These are phyloP conservation scores for Phoebastria nigripes DNA, from an alignment of 2,797 vertebrate species.

Conservation along the genomic window DNA sequence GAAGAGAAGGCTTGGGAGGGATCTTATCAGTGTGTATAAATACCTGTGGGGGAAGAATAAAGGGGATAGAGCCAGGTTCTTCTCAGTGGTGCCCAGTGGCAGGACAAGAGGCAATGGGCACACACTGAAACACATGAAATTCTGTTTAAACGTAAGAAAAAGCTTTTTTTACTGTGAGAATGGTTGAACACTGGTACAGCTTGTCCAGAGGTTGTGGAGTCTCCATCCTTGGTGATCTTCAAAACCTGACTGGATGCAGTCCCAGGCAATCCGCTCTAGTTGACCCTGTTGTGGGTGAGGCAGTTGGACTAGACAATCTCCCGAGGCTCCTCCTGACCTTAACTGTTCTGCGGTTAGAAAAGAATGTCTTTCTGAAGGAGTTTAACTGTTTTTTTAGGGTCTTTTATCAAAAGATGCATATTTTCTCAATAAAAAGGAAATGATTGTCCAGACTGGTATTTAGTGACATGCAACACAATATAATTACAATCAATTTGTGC, in stretches of 20 bases:
- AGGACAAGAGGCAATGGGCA: neutral
- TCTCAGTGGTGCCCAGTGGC: neutral
- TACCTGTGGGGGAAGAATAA: neutral
- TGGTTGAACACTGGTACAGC: neutral
- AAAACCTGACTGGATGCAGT: neutral
- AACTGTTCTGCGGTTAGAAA: neutral
- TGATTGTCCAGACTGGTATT: neutral
- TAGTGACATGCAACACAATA: neutral
- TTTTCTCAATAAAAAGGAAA: neutral
- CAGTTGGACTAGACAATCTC: neutral
- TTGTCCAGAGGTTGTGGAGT: neutral
- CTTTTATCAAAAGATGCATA: neutral
- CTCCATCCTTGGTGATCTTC: neutral
- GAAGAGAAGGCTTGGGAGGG: neutral
- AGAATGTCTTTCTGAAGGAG: neutral
- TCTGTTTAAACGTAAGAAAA: neutral
- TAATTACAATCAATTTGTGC: neutral
- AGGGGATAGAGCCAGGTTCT: neutral
- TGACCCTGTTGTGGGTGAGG: neutral
- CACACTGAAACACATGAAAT: neutral
- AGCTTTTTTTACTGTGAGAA: neutral
- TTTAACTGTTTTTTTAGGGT: neutral
- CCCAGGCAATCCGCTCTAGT: neutral
- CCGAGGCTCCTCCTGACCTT: neutral
- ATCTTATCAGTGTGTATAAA: neutral